Conservation (phyloP, 2,113 vertebrate species). For the Dissostichus mawsoni region DNA sequence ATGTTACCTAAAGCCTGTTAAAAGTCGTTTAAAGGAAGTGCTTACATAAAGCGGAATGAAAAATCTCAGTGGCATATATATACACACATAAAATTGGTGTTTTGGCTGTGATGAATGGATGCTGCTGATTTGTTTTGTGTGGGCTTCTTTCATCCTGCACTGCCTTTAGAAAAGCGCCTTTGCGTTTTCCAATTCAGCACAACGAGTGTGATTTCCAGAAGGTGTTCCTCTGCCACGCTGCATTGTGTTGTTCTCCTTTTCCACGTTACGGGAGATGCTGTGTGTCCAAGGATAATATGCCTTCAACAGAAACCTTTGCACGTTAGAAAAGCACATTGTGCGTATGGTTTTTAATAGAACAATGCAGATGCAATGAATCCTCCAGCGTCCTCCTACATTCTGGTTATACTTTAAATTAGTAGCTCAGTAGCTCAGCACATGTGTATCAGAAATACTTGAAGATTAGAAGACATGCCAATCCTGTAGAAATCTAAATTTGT, state of each 20-base stretch:
- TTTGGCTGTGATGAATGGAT: conserved; percentile 43
- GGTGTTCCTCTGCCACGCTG: background rate
- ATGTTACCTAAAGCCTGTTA: conserved; percentile 28
- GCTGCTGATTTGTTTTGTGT: conserved; percentile 45
- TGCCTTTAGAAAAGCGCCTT: conserved; percentile 27
- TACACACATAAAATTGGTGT: conserved; percentile 7
- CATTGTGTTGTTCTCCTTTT: conserved; percentile 7
- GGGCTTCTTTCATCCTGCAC: conserved; percentile 20
- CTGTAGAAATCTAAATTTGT: background rate
- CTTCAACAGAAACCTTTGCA: conserved; percentile 5
- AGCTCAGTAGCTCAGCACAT: background rate
- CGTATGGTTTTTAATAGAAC: background rate
- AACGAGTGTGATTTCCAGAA: conserved; percentile 28
- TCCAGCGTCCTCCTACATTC: background rate
- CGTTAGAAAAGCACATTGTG: background rate
- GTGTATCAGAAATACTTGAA: background rate
- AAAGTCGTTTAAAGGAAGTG: conserved; percentile 15
- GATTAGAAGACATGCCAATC: background rate
- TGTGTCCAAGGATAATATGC: conserved; percentile 1
- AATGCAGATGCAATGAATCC: conserved; percentile 3
- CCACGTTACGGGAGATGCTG: background rate
- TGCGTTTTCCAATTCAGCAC: conserved; percentile 21
- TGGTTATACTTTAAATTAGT: background rate
- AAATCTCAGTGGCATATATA: conserved; percentile 21
- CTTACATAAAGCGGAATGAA: conserved; percentile 12